A percentile compares a stretch with the other conserved stretches of the same genome.
Evolutionary conservation across 1,140 invertebrate genomes (phyloP).

Genomic region (Drosophila insularis): DNA sequence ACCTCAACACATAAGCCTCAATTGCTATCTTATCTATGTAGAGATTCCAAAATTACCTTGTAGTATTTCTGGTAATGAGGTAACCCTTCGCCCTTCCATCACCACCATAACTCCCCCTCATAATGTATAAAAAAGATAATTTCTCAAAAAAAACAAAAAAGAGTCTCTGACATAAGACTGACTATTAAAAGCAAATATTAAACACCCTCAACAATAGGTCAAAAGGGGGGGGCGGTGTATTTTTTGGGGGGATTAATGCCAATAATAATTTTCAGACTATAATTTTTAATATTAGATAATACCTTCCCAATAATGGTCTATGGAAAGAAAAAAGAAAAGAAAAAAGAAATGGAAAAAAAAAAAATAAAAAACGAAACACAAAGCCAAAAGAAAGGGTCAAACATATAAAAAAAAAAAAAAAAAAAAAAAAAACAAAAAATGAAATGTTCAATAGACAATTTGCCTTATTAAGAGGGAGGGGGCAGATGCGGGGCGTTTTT

Average conservation of each 20-base stretch:
- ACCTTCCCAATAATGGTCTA: slow-evolving; percentile 39
- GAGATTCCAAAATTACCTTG: slow-evolving; percentile 3
- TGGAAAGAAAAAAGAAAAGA: background rate
- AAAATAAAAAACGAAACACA: slow-evolving; percentile 3
- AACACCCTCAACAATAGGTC: background rate
- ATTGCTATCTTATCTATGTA: background rate
- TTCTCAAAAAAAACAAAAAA: background rate
- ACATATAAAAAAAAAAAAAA: background rate
- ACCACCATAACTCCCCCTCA: background rate
- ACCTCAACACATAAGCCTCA: background rate
- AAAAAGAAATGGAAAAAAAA: slow-evolving; percentile 38
- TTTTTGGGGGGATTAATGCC: background rate
- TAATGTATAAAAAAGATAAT: background rate
- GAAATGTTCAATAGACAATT: slow-evolving; percentile 55
- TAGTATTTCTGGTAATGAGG: slow-evolving; percentile 4
- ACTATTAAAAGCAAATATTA: slow-evolving; percentile 11
- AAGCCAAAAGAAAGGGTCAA: slow-evolving; percentile 64
- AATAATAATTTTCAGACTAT: slow-evolving; percentile 28
- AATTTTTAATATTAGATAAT: slow-evolving; percentile 52
- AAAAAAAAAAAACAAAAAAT: background rate
- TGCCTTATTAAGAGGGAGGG: slow-evolving; percentile 45
- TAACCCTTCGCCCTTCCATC: background rate
- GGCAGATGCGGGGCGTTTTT: slow-evolving; percentile 43
- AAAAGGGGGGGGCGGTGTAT: background rate
- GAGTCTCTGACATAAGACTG: slow-evolving; percentile 7